A percentile compares a stretch with the other conserved stretches of the same genome.
These are phyloP conservation scores for Sterrhoptilus dennistouni DNA, from an alignment of 2,113 vertebrate genomes.

Conservation along the genomic window DNA sequence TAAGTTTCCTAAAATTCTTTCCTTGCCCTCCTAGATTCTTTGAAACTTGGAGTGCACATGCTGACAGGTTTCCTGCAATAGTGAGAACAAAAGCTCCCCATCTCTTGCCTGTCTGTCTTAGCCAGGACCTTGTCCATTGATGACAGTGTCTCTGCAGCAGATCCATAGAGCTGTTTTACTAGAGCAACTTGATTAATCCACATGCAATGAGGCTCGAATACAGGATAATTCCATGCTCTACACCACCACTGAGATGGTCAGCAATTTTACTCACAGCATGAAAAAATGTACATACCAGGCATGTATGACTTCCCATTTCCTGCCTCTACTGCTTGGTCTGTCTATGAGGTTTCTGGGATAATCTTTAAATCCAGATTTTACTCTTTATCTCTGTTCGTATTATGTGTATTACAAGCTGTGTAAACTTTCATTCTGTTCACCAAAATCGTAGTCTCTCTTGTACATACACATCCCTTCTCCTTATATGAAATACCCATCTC, in stretches of 20 bases:
- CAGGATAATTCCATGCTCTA: not conserved
- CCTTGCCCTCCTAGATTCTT: not conserved
- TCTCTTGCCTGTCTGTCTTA: not conserved
- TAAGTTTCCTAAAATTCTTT: not conserved
- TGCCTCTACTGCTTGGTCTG: not conserved
- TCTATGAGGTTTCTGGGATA: not conserved
- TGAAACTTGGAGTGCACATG: not conserved
- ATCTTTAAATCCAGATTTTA: not conserved
- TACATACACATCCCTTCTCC: not conserved
- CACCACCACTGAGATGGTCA: not conserved
- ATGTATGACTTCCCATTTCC: not conserved
- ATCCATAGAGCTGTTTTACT: not conserved
- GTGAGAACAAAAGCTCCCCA: not conserved
- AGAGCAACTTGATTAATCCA: not conserved
- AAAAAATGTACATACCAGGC: not conserved
- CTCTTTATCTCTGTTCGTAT: not conserved
- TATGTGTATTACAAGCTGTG: not conserved
- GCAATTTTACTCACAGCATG: not conserved
- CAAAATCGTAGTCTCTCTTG: not conserved
- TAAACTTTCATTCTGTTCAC: not conserved
- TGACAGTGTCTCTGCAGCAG: not conserved
- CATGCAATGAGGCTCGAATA: not conserved
- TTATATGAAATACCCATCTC: not conserved
- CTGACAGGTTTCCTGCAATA: not conserved
- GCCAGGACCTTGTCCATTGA: not conserved